Base-by-base conservation (phyloP, 1,140 invertebrate species). In the Pseudobourletiella spinata region DNA sequence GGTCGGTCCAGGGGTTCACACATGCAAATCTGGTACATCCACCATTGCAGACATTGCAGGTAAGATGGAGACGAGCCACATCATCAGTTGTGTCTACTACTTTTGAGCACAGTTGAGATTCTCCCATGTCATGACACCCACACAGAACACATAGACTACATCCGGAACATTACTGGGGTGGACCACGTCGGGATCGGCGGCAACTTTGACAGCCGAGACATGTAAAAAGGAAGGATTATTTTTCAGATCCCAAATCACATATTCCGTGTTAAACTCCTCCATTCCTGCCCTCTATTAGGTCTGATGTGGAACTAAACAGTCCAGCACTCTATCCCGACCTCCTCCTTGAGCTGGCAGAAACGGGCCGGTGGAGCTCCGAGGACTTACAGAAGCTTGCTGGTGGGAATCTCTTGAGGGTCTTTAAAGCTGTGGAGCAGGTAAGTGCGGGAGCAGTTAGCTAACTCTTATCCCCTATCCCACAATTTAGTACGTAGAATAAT, bases 301-400 rank as follows among this genome's bases (percentile, higher is more conserved):
- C 44, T 18, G 51, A 71, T 59, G 59, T 61, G 4, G 78, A 75
- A 4, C 69, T 80, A 46, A 77, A 79, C 65, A 77, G 80, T 65
- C 77, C 77, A 0, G 79, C 78, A 15, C 78, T 73, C 66, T 80
- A 78, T 64, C 79, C 79, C 0, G 65, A 71, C 24, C 70, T 80
- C 48, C 75, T 80, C 55, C 73, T 72, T 15, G 74, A 74, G 58
- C 67, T 74, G 11, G 48, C 71, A 14, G 85, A 89, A 74, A 84
- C 86, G 28, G 67, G 73, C 6, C 70, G 73, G n/a, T 80, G 77
- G 76, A 69, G 70, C 14, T 70, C 75, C 16, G 72, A 71, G 6
- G 75, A 79, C 22, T 64, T 80, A 24, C 72, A 73, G 51, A 78
- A 79, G 69, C 55, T 80, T 25, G 73, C 76, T 16, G 77, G 78